Percentiles rank a stretch among this genome's conserved stretches.
These are phyloP conservation scores for Octodon degus DNA, from an alignment of 2,113 vertebrate species.

Conservation along the genomic window DNA sequence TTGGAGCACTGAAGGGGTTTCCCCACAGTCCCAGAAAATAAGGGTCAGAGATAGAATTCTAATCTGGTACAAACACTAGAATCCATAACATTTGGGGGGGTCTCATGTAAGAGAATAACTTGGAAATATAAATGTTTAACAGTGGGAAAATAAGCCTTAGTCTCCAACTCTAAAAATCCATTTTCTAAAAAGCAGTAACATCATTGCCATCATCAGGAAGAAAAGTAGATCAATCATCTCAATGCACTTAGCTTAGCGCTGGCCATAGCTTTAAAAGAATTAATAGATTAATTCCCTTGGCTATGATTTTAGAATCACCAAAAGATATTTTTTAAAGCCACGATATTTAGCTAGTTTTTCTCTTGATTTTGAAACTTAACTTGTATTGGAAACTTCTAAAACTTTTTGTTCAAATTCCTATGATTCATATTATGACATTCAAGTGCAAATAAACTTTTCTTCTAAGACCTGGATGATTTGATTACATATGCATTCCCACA, in stretches of 20 bases:
- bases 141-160: background rate
- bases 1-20: background rate
- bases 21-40: background rate
- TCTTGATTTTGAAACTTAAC: constrained; percentile 14
- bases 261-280: constrained; percentile 28
- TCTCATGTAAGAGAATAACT: background rate
- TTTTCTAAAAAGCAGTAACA: constrained; percentile 48
- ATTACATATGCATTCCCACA: background rate
- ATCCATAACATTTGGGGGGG: background rate
- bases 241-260: background rate
- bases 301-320: background rate
- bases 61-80: constrained; percentile 14
- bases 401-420: constrained; percentile 13
- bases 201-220: background rate
- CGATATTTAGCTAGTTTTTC: background rate
- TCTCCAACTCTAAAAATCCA: background rate
- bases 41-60: background rate
- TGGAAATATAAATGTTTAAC: constrained; percentile 8
- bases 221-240: background rate
- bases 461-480: background rate
- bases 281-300: constrained; percentile 43
- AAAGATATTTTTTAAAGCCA: background rate
- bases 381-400: background rate
- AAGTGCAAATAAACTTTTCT: background rate
- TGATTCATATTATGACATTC: background rate